phyloP scores from a whole-genome alignment of 2,888 invertebrate species.

The Pilophorus perplexus region DNA sequence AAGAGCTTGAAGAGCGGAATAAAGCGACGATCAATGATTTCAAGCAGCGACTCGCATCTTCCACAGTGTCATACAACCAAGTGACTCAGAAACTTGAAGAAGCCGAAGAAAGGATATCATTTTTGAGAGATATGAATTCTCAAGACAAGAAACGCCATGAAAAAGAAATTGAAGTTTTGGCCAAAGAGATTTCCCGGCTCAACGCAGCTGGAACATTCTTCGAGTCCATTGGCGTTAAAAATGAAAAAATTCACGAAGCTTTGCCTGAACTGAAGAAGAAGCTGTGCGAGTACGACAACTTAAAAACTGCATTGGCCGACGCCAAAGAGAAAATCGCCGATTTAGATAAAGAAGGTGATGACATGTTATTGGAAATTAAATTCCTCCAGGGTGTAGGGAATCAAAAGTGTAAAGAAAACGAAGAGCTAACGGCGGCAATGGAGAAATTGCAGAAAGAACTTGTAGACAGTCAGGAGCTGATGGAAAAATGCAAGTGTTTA shows the following conservation, averaged over 20 bases:
- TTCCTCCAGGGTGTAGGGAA: conserved; percentile 12
- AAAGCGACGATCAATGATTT: background rate
- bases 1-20: conserved; percentile 33
- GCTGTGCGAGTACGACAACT: background rate
- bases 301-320: background rate
- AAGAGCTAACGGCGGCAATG: background rate
- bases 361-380: conserved; percentile 17
- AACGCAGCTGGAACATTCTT: background rate
- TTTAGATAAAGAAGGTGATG: conserved; percentile 12
- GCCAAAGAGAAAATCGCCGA: conserved; percentile 7
- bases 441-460: conserved; percentile 14
- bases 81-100: conserved; percentile 9
- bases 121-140: conserved; percentile 27
- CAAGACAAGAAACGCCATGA: conserved; percentile 29
- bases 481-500: background rate
- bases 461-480: background rate
- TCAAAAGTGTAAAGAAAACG: conserved; percentile 2
- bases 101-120: conserved; percentile 16
- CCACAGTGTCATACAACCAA: conserved; percentile 2
- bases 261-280: conserved; percentile 16
- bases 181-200: conserved; percentile 8
- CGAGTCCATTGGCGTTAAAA: conserved; percentile 7
- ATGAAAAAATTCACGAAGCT: background rate
- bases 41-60: conserved; percentile 4
- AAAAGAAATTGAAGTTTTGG: conserved; percentile 14